Evolutionary conservation across 2,888 invertebrate species (phyloP).

Genomic region (Aphodius granarius): DNA sequence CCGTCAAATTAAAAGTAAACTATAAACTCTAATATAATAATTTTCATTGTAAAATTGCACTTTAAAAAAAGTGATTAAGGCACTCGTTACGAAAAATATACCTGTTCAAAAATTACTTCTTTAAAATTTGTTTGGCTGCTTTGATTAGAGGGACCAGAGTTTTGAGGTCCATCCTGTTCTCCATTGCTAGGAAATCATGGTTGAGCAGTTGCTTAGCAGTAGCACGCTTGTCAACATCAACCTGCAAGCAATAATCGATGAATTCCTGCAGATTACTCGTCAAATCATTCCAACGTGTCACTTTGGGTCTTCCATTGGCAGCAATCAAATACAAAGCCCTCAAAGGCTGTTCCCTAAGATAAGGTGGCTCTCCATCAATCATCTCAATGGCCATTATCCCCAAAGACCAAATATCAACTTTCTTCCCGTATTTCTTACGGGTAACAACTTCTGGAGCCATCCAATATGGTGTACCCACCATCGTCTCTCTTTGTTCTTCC

Average conservation of each 20-base stretch:
- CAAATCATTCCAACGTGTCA: conserved; percentile 79
- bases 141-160: conserved; percentile 87
- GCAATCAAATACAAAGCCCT: conserved; percentile 94
- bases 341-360: conserved; percentile 91
- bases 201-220: conserved; percentile 75
- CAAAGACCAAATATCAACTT: conserved; percentile 88
- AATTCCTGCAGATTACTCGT: conserved; percentile 79
- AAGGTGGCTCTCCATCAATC: conserved; percentile 97
- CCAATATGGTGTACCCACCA: conserved; percentile 99
- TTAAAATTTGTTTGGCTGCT: conserved; percentile 85
- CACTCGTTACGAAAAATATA: conserved; percentile 15
- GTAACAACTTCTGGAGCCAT: conserved; percentile 97
- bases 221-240: conserved; percentile 78
- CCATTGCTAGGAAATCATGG: conserved; percentile 70
- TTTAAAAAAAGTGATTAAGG: conserved; percentile 6
- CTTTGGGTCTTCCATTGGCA: conserved; percentile 90
- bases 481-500: conserved; percentile 93
- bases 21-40: conserved; percentile 5
- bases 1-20: neutral
- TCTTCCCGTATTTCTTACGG: conserved; percentile 88
- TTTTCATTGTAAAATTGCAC: neutral
- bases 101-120: conserved; percentile 52
- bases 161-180: conserved; percentile 76
- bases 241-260: conserved; percentile 85
- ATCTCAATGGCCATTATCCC: conserved; percentile 99